Evolutionary conservation across 2,797 vertebrate genomes (phyloP).

Genomic region (Cryptoprocta ferox): DNA sequence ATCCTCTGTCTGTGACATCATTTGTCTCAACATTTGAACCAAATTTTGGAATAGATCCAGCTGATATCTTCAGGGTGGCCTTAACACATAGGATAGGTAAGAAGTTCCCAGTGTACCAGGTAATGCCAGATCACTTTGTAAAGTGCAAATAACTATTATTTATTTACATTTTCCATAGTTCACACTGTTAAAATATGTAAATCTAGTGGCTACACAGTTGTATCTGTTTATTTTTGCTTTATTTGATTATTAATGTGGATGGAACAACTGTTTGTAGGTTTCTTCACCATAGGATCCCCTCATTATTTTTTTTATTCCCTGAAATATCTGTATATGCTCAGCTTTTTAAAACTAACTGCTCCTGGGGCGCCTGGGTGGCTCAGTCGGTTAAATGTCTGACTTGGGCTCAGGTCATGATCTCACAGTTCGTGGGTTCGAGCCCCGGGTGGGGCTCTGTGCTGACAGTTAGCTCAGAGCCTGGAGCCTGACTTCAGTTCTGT

Average conservation of each 20-base stretch:
- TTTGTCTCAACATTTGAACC: background rate
- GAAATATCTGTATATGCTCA: background rate
- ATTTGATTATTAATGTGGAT: background rate
- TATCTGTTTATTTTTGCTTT: background rate
- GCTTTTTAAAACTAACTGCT: background rate
- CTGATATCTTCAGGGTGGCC: background rate
- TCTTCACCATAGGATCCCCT: background rate
- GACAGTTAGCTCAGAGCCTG: no score
- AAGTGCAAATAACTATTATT: background rate
- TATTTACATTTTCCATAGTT: background rate
- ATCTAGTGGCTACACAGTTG: background rate
- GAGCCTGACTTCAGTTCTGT: no score
- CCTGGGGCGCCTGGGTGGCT: no score
- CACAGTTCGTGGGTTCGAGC: no score
- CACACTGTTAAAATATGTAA: background rate
- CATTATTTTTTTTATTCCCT: background rate
- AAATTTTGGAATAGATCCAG: background rate
- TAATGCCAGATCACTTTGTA: background rate
- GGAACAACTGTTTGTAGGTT: background rate
- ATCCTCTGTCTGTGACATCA: background rate
- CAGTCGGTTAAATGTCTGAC: no score
- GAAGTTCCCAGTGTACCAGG: background rate
- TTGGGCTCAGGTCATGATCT: no score
- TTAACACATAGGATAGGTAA: background rate
- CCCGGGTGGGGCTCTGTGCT: no score